These are phyloP conservation scores for Zosterops japonicus DNA, from an alignment of 2,113 vertebrate species.

Conservation along the genomic window DNA sequence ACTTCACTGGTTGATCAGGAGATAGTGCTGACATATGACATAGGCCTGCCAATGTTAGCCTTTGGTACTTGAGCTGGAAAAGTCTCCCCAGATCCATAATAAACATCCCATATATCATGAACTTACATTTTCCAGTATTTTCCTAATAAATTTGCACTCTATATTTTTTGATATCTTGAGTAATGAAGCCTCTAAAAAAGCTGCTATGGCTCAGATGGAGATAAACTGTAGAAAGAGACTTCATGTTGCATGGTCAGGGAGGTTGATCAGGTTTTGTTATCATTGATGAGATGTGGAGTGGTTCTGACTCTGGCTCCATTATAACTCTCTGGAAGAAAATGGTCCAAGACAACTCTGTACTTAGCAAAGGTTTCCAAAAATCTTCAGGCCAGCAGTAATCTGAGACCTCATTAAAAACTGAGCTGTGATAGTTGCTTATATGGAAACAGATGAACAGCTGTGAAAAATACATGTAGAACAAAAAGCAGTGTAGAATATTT, in stretches of 20 bases:
- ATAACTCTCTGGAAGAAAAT: neutral
- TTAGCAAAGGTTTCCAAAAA: neutral
- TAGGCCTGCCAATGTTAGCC: neutral
- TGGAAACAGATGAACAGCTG: neutral
- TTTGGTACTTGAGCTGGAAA: neutral
- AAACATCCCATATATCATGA: neutral
- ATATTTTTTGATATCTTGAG: neutral
- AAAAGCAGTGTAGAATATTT: neutral
- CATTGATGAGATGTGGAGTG: neutral
- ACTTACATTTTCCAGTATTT: neutral
- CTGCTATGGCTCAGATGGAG: neutral
- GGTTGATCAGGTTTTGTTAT: neutral
- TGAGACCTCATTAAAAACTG: neutral
- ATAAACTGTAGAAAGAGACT: neutral
- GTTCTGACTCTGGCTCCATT: neutral
- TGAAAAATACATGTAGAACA: neutral
- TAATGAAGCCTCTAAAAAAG: neutral
- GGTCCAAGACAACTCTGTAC: neutral
- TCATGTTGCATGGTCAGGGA: neutral
- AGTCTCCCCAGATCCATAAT: neutral
- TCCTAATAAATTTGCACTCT: accelerated
- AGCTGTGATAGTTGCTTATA: neutral
- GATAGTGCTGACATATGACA: neutral
- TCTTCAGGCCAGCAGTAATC: neutral
- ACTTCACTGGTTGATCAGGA: neutral